A percentile compares a stretch with the other conserved stretches of the same genome.
Conservation (phyloP, 2,797 vertebrate species). For the Falco concolor region DNA sequence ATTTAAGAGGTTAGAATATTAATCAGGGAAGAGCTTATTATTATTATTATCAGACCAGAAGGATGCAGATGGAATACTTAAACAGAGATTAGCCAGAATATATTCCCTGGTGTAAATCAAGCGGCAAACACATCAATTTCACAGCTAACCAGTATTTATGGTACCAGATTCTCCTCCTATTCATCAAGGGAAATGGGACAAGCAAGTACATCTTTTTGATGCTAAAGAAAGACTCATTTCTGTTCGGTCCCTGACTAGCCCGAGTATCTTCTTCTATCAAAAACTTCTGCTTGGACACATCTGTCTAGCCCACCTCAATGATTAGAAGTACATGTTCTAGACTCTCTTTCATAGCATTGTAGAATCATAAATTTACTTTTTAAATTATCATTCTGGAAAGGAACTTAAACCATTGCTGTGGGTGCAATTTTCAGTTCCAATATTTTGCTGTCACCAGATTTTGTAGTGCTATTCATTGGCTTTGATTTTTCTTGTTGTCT, state of each 20-base stretch:
- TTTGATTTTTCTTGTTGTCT: not conserved
- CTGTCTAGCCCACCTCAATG: not conserved
- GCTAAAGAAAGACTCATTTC: not conserved
- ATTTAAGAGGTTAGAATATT: constrained; percentile 64
- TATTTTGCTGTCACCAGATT: not conserved
- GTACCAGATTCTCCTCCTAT: not conserved
- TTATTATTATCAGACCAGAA: constrained; percentile 47
- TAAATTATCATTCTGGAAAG: not conserved
- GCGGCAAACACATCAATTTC: not conserved
- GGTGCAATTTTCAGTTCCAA: not conserved
- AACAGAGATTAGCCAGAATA: constrained; percentile 38
- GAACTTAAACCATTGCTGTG: not conserved
- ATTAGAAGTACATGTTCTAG: not conserved
- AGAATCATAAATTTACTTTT: not conserved
- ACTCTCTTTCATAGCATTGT: too few relatives aligned
- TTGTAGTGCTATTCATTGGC: not conserved
- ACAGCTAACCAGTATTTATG: not conserved
- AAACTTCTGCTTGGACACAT: not conserved
- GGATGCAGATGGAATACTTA: constrained; percentile 58
- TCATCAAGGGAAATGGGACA: not conserved
- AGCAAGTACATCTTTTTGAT: not conserved
- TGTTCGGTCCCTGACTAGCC: not conserved
- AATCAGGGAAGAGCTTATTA: constrained; percentile 34
- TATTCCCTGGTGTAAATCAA: not conserved
- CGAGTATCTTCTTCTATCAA: not conserved